Evolutionary conservation across 2,797 vertebrate species (phyloP).

Genomic region (Zenarchopterus dispar): DNA sequence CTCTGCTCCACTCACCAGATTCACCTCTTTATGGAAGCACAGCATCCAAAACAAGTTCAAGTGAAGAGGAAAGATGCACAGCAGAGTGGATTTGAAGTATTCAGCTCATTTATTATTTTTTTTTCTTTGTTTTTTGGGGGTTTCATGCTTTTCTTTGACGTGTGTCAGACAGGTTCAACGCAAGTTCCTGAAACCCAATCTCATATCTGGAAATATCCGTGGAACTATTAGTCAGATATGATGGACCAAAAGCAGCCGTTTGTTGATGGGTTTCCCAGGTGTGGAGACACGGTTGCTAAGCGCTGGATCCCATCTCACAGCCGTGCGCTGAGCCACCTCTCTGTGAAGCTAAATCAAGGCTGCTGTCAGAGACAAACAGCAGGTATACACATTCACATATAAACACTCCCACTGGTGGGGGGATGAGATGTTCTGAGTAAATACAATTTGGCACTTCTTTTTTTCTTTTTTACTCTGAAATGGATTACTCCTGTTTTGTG

Average conservation of each 20-base stretch:
- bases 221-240: conserved; percentile 60
- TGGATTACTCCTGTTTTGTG: conserved; percentile 17
- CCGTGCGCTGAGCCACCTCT: conserved; percentile 13
- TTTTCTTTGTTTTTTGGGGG: conserved; percentile 25
- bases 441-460: conserved; percentile 32
- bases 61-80: neutral
- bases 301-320: conserved; percentile 11
- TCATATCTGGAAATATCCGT: conserved; percentile 77
- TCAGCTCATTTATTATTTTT: conserved; percentile 3
- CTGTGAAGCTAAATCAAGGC: conserved; percentile 48
- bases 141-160: conserved; percentile 52
- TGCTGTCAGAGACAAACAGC: conserved; percentile 33
- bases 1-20: too few relatives aligned
- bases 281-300: conserved; percentile 45
- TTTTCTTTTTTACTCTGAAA: neutral
- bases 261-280: conserved; percentile 70
- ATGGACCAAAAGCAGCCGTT: conserved; percentile 32
- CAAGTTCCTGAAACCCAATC: conserved; percentile 61
- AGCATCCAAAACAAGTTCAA: too few relatives aligned
- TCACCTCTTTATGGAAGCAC: neutral
- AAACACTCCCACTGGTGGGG: conserved; percentile 1
- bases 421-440: conserved; percentile 31
- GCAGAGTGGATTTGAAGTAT: too few relatives aligned
- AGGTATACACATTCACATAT: conserved; percentile 30
- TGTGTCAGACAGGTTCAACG: conserved; percentile 51